Conservation (phyloP, 2,888 invertebrate genomes). For the Troilus luridus region DNA sequence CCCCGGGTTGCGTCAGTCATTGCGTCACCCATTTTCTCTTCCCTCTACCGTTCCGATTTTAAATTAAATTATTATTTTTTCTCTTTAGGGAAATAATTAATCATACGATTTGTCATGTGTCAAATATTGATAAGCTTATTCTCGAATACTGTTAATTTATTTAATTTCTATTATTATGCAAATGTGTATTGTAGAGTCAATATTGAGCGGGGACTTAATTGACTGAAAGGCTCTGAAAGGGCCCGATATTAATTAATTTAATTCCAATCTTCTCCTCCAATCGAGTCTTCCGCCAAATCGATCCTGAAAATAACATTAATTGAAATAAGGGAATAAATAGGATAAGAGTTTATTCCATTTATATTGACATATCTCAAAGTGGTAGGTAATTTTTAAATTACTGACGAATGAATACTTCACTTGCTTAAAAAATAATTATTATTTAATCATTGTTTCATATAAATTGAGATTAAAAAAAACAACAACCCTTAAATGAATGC, state of each 20-base stretch:
- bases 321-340: not conserved
- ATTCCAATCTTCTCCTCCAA: not conserved
- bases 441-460: too few relatives aligned
- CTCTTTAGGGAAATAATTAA: not conserved
- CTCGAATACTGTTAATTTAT: not conserved
- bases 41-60: not conserved
- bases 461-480: too few relatives aligned
- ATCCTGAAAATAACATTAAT: not conserved
- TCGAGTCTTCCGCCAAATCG: not conserved
- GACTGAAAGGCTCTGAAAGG: constrained; percentile 5
- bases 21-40: constrained; percentile 49
- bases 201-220: not conserved
- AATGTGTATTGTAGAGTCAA: not conserved
- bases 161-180: constrained; percentile 19
- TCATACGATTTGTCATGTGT: not conserved
- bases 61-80: not conserved
- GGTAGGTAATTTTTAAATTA: too few relatives aligned
- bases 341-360: too few relatives aligned
- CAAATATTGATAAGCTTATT: not conserved
- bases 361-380: too few relatives aligned
- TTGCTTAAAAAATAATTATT: too few relatives aligned
- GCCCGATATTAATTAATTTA: constrained; percentile 17
- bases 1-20: not conserved
- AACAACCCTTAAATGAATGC: too few relatives aligned
- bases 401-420: too few relatives aligned